phyloP scores from a whole-genome alignment of 2,797 vertebrate species.

The Antennarius maculatus region DNA sequence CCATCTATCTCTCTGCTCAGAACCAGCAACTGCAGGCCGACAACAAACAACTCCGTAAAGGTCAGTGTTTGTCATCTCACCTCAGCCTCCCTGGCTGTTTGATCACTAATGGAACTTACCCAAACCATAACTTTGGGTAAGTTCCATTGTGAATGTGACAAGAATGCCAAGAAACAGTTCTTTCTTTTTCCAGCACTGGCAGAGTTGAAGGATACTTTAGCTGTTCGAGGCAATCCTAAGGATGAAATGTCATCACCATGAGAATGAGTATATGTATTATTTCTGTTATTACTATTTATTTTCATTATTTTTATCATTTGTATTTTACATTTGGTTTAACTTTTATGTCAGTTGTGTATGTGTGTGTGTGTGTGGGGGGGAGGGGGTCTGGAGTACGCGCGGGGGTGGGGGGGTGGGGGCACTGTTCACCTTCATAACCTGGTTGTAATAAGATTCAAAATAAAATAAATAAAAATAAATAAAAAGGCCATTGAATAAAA shows the following conservation, averaged over 20 bases:
- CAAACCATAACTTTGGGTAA: background rate
- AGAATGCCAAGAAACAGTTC: background rate
- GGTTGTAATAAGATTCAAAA: too few species aligned
- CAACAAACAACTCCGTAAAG: constrained; percentile 75
- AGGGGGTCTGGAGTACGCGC: too few species aligned
- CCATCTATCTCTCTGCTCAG: constrained; percentile 76
- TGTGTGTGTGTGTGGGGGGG: too few species aligned
- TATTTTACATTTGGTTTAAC: too few species aligned
- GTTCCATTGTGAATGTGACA: background rate
- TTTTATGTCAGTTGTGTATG: too few species aligned
- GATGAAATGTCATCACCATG: constrained; percentile 25
- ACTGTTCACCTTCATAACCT: too few species aligned
- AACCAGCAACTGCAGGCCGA: constrained; percentile 82
- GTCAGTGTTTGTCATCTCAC: constrained; percentile 28
- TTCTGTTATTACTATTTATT: too few species aligned
- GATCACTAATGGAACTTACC: background rate
- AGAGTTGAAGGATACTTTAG: constrained; percentile 70
- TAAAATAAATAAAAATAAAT: too few species aligned
- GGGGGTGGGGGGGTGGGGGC: too few species aligned
- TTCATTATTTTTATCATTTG: too few species aligned
- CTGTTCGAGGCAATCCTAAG: constrained; percentile 43
- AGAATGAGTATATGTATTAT: constrained; percentile 8
- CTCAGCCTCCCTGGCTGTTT: background rate
- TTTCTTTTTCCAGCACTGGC: constrained; percentile 65
- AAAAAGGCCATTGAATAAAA: too few species aligned